Base-by-base conservation (phyloP, 2,113 vertebrate species). In the Saguinus midas region DNA sequence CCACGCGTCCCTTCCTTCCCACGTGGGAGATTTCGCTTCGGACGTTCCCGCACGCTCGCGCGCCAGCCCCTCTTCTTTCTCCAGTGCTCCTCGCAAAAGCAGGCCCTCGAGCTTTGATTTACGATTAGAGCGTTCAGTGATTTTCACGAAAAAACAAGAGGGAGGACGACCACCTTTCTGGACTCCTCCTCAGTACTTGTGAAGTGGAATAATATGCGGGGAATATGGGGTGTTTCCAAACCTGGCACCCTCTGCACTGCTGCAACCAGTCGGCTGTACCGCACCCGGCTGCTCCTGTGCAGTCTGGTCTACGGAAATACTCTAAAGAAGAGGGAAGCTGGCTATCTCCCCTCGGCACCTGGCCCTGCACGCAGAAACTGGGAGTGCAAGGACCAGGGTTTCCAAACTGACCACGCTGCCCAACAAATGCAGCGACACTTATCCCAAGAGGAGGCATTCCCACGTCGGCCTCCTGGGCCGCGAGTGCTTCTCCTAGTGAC, bases 391-490 rank as follows among this genome's bases (percentile, higher is more conserved):
- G 2, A 68, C 17, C 0, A 27, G 14, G 18, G 3, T 89, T 55
- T 82, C 48, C 81, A 45, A 66, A 58, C 25, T 16, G 72, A 52
- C 73, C 1, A 1, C 1, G 35, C 50, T 43, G 21, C 64, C 10
- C 1, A 20, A 2, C 37, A 0, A n/a, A n/a, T 0, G 66, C 10
- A 0, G 35, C 1, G 48, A n/a, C n/a, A 32, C 27, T 29, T 45
- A 20, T 8, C 21, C 45, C 50, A 14, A 58, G 8, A 18, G 23
- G 23, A 45, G 29, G 64, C 55, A 40, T n/a, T 48, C 8, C 17
- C 58, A 27, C 25, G 17, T 18, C 2, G 1, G 27, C 32, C n/a
- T 29, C 50, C 84, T 0, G 6, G 50, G 25, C n/a, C 4, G 3
- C 29, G 1, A 76, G 52, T 13, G 85, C 68, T 58, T 16, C n/a